Percentiles rank a stretch among this genome's conserved stretches.
These are phyloP conservation scores for Hycleus phaleratus DNA, from an alignment of 1,140 invertebrate species.

Conservation along the genomic window DNA sequence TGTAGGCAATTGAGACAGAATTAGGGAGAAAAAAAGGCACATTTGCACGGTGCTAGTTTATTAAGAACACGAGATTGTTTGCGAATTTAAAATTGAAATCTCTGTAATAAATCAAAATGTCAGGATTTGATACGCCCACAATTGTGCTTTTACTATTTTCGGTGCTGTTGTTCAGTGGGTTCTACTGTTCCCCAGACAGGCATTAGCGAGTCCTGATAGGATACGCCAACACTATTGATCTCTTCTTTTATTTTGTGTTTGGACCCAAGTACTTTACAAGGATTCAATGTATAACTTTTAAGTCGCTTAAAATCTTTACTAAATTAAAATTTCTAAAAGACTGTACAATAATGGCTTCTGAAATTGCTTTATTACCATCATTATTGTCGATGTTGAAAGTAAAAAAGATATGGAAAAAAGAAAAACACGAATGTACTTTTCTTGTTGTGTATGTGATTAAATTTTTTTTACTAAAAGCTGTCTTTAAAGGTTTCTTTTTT, in stretches of 20 bases:
- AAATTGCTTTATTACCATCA: too few relatives aligned
- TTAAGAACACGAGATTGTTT: conserved; percentile 4
- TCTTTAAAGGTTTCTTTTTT: too few relatives aligned
- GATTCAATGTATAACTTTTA: too few relatives aligned
- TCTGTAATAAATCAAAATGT: conserved; percentile 17
- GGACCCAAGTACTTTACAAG: background rate
- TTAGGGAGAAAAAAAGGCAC: background rate
- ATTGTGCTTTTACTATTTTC: conserved; percentile 20
- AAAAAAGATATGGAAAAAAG: too few relatives aligned
- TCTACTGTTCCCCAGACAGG: conserved; percentile 15
- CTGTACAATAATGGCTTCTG: too few relatives aligned
- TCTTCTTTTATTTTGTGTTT: conserved; percentile 14
- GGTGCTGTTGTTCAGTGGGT: conserved; percentile 12
- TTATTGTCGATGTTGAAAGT: too few relatives aligned
- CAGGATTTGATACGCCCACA: conserved; percentile 9
- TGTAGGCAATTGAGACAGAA: too few relatives aligned
- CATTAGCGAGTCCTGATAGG: conserved; percentile 15
- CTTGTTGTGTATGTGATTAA: too few relatives aligned
- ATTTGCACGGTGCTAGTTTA: conserved; percentile 8
- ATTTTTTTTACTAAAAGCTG: too few relatives aligned
- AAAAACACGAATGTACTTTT: too few relatives aligned
- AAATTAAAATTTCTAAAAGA: too few relatives aligned
- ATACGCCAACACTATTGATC: conserved; percentile 14
- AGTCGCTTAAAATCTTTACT: too few relatives aligned
- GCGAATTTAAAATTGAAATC: conserved; percentile 19